phyloP scores from a whole-genome alignment of 1,140 invertebrate genomes.

The Proctacanthus coquilletti region DNA sequence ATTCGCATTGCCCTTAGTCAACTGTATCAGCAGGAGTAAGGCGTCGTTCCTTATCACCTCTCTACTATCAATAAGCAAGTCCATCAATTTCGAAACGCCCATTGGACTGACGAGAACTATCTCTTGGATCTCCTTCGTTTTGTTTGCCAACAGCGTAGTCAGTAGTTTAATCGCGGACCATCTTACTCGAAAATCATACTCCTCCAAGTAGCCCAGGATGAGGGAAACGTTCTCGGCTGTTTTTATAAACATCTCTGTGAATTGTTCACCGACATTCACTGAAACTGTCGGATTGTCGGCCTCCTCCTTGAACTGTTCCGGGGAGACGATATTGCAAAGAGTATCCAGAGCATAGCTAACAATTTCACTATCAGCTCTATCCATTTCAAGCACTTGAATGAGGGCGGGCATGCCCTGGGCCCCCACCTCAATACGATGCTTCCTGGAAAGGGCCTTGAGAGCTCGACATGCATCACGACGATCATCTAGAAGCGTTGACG shows the following conservation, averaged over 20 bases:
- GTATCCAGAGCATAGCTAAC: constrained; percentile 83
- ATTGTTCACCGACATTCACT: constrained; percentile 74
- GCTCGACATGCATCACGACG: constrained; percentile 90
- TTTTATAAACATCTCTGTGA: constrained; percentile 98
- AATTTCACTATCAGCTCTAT: constrained; percentile 80
- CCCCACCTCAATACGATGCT: constrained; percentile 88
- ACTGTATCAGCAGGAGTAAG: constrained; percentile 76
- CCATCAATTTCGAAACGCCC: constrained; percentile 97
- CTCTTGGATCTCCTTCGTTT: constrained; percentile 87
- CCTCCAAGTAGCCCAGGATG: constrained; percentile 78
- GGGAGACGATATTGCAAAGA: constrained; percentile 76
- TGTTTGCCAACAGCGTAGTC: constrained; percentile 62
- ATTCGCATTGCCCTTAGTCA: constrained; percentile 92
- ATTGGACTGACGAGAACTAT: constrained; percentile 86
- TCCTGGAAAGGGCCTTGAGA: constrained; percentile 83
- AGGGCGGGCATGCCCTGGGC: constrained; percentile 86
- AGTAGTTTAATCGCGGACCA: constrained; percentile 77
- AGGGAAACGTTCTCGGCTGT: constrained; percentile 71
- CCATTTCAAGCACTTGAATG: constrained; percentile 53
- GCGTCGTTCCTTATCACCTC: constrained; percentile 97
- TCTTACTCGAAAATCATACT: constrained; percentile 84
- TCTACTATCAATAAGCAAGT: constrained; percentile 79
- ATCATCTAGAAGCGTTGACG: constrained; percentile 87
- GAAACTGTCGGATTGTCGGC: constrained; percentile 42
- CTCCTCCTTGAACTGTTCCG: constrained; percentile 71